These are phyloP conservation scores for Heliconius cydno DNA, from an alignment of 2,888 invertebrate species.

Conservation along the genomic window DNA sequence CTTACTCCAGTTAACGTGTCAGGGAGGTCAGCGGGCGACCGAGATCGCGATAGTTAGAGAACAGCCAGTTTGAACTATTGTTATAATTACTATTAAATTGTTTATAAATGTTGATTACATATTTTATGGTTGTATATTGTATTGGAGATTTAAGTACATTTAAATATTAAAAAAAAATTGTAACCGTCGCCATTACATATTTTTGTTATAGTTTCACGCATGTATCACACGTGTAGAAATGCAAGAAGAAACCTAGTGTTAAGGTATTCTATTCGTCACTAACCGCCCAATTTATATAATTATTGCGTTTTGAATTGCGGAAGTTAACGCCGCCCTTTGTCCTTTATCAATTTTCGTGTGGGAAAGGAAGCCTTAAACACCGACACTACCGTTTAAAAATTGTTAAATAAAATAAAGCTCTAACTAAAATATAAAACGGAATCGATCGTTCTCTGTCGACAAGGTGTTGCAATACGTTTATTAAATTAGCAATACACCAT, in stretches of 20 bases:
- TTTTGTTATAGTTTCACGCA: no score
- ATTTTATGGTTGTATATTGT: neutral
- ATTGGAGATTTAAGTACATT: neutral
- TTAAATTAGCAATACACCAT: neutral
- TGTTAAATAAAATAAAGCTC: neutral
- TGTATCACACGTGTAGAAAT: no score
- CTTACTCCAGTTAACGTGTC: slow-evolving; percentile 59
- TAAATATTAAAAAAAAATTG: neutral
- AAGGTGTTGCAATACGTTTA: neutral
- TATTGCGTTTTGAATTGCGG: neutral
- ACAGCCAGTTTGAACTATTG: slow-evolving; percentile 22
- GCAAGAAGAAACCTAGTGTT: no score
- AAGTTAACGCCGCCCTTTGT: neutral
- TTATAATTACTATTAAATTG: slow-evolving; percentile 23
- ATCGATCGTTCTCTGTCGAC: neutral
- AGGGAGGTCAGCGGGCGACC: slow-evolving; percentile 51
- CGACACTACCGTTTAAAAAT: neutral
- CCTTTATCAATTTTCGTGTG: neutral
- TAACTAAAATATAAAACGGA: neutral
- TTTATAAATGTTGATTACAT: neutral
- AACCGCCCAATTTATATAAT: neutral
- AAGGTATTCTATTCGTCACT: no score
- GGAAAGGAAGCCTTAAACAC: neutral
- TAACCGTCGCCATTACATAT: no score
- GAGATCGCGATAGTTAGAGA: slow-evolving; percentile 43